Base-by-base conservation (phyloP, 2,797 vertebrate species). In the Amazona ochrocephala region DNA sequence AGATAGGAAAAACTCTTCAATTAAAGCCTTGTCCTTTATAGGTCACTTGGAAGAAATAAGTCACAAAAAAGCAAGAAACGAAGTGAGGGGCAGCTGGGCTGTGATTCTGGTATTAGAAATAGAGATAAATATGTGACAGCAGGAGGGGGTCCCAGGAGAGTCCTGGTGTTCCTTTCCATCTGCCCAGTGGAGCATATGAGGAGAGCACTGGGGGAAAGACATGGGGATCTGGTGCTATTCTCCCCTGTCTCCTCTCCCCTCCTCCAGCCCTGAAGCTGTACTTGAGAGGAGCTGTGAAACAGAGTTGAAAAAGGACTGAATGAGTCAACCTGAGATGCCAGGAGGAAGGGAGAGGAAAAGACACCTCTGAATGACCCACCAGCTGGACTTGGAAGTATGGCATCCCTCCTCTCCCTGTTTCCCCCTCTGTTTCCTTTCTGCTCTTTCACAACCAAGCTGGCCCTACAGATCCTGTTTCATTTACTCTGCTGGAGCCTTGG, bases 111-210 rank as follows among this genome's bases (percentile, higher is more conserved):
- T 12, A 1, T 14, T 67, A 67, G 75, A 64, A 58, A 17, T 2
- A 37, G 41, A 14, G 30, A 26, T 27, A 2, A n/a, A 23, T 7
- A 0, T 0, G 19, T 27, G 78, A 3, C 18, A 53, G 58, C 41
- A 60, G 54, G 11, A 20, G 56, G 67, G 37, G 47, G 9, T 14
- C 47, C 39, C 18, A 10, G 58, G 48, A 23, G 20, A 14, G 2
- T 14, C 4, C 7, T 5, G 30, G 78, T 12, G 54, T 11, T 34
- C 13, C 56, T 26, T 8, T 11, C 27, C 24, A 2, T 2, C 51
- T 3, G 0, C 29, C 1, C 0, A 0, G 9, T 2, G 20, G 37
- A 26, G 20, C 51, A 9, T 22, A 54, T 7, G 72, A 68, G 42
- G 8, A n/a, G 65, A 37, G 2, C 6, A 2, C 2, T 1, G 32